Conservation (phyloP, 2,797 vertebrate genomes). For the Oryzias dopingdopingensis region DNA sequence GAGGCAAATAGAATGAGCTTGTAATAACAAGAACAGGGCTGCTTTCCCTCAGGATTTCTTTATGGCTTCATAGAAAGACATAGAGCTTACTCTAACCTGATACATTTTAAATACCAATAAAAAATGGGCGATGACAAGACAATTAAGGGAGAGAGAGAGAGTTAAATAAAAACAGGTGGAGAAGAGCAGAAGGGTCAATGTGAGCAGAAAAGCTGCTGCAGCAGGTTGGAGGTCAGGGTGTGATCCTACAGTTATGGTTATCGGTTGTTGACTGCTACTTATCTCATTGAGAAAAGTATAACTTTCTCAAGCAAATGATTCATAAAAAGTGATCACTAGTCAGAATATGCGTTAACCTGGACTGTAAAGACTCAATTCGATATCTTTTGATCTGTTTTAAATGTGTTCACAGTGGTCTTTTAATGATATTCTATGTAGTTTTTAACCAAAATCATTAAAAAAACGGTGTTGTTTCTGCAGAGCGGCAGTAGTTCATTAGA, state of each 20-base stretch:
- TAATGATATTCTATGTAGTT: too few relatives aligned
- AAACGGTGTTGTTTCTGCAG: too few relatives aligned
- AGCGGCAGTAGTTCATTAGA: too few relatives aligned
- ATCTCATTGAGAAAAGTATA: slow-evolving; percentile 28
- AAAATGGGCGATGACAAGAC: slow-evolving; percentile 15
- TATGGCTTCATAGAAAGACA: slow-evolving; percentile 50
- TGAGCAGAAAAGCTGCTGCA: slow-evolving; percentile 54
- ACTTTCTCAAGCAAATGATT: slow-evolving; percentile 22
- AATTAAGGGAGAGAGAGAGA: slow-evolving; percentile 34
- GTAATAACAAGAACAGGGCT: slow-evolving; percentile 49
- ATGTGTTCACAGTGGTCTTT: too few relatives aligned
- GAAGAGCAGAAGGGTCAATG: slow-evolving; percentile 52
- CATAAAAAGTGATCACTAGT: too few relatives aligned
- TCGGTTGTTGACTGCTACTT: slow-evolving; percentile 48
- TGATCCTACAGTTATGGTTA: too few relatives aligned
- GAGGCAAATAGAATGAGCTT: slow-evolving; percentile 46
- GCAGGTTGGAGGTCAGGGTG: slow-evolving; percentile 55
- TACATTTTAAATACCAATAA: slow-evolving; percentile 39
- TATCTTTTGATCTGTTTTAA: too few relatives aligned
- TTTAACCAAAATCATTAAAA: too few relatives aligned
- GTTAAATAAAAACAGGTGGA: slow-evolving; percentile 35
- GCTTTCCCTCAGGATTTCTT: slow-evolving; percentile 37
- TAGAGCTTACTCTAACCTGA: slow-evolving; percentile 41
- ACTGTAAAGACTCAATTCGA: too few relatives aligned
- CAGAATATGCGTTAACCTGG: too few relatives aligned